Conservation (phyloP, 2,888 invertebrate species). For the Camponotus fellah region DNA sequence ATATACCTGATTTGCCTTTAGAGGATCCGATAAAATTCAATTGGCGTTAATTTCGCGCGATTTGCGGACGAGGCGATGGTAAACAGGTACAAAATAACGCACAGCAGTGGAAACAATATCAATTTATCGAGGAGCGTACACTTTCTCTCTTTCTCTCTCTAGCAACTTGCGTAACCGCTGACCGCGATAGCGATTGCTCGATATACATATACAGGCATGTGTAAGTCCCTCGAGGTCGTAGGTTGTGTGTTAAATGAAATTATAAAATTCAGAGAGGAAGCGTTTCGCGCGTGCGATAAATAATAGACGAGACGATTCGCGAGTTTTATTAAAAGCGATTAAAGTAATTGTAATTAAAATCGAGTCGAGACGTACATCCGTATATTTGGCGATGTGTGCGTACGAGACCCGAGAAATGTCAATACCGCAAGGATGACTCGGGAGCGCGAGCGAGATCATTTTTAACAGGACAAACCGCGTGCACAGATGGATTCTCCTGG, state of each 20-base stretch:
- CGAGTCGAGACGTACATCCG: background rate
- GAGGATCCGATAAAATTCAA: background rate
- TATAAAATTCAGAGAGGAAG: background rate
- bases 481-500: slow-evolving; percentile 47
- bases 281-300: background rate
- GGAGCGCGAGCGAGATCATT: background rate
- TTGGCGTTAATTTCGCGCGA: background rate
- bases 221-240: background rate
- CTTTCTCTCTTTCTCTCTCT: background rate
- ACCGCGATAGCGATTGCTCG: slow-evolving; percentile 18
- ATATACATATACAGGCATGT: background rate
- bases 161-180: slow-evolving; percentile 9
- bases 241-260: background rate
- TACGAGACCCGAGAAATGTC: background rate
- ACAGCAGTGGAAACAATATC: background rate
- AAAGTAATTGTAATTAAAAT: background rate
- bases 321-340: background rate
- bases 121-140: background rate
- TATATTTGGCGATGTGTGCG: background rate
- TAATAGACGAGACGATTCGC: background rate
- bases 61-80: background rate
- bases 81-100: background rate
- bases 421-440: background rate
- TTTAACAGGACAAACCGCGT: slow-evolving; percentile 44
- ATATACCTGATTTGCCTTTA: background rate